Evolutionary conservation across 2,113 vertebrate genomes (phyloP), one percentile per base, ranked within the genome.

Genomic region (Podocnemis expansa): DNA sequence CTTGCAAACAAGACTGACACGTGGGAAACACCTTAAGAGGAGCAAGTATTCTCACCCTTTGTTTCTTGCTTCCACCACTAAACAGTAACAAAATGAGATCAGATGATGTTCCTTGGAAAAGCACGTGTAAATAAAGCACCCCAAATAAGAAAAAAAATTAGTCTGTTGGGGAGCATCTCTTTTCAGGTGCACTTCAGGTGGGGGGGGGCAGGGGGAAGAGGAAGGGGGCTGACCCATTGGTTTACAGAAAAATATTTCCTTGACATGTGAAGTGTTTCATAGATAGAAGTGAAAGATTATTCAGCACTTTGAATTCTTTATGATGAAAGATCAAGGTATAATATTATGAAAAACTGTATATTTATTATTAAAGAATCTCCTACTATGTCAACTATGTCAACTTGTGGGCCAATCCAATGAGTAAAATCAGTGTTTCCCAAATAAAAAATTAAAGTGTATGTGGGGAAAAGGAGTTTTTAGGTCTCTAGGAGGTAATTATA

Each of bases 381-480:
- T 11, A 81, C 43, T 91, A 87, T 94, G 79, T 16, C 4, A 79
- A 17, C 6, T 52, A 67, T 56, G 60, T 45, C 29, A 58, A 73
- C 8, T 80, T 89, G 8, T 85, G 51, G 16, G 41, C 10, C 58
- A 88, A 22, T 55, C 21, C 29, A 81, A 83, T 94, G 34, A 47
- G 52, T 63, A 95, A 88, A 34, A 84, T 84, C 80, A 85, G 27
- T 22, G 11, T 29, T 54, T 88, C 52, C 78, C 82, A 96, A 94
- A 84, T 56, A 10, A 88, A 54, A 73, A 22, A 5, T 14, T 54
- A 25, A 19, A 93, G n/a, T 89, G 4, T 8, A n/a, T 6, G 5
- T 5, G 63, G 51, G 78, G 75, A 55, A 81, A 29, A 52, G 8
- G 10, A 78, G 41, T 86, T 55, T 80, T 82, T 5, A 93, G 60